Evolutionary conservation across 2,113 vertebrate genomes (phyloP).

Genomic region (Cervus canadensis): DNA sequence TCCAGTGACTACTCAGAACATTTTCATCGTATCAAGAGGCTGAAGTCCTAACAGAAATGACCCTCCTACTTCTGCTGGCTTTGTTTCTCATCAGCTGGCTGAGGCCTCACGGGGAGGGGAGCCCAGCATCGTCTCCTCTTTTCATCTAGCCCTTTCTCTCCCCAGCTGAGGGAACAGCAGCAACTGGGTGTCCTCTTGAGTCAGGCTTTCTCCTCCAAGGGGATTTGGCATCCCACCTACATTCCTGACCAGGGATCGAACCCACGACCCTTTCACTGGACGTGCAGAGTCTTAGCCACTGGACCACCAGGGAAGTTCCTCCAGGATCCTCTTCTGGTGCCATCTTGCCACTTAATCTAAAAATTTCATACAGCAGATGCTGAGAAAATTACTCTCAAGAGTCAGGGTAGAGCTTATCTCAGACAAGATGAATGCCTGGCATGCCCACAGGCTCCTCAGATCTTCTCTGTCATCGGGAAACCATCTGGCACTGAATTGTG

Average conservation of each 20-base stretch:
- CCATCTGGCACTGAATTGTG: neutral
- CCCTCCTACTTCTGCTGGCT: neutral
- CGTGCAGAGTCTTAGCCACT: neutral
- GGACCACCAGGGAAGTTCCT: neutral
- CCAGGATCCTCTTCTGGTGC: neutral
- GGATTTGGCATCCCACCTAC: neutral
- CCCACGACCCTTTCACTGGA: neutral
- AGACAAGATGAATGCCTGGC: neutral
- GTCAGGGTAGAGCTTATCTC: neutral
- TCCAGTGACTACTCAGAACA: neutral
- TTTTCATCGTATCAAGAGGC: neutral
- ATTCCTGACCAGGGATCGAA: neutral
- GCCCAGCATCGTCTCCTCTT: neutral
- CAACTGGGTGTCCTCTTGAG: neutral
- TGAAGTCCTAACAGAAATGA: neutral
- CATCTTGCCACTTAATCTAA: neutral
- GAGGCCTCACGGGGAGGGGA: fast-evolving
- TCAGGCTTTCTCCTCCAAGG: neutral
- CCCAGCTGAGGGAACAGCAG: neutral
- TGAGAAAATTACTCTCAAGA: neutral
- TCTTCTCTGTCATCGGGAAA: neutral
- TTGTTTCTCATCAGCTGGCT: neutral
- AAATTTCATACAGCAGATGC: neutral
- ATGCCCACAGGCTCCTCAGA: neutral
- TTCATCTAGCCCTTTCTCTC: neutral